These are phyloP conservation scores for Camptogramma bilineatum DNA, from an alignment of 2,888 invertebrate genomes.

Conservation along the genomic window DNA sequence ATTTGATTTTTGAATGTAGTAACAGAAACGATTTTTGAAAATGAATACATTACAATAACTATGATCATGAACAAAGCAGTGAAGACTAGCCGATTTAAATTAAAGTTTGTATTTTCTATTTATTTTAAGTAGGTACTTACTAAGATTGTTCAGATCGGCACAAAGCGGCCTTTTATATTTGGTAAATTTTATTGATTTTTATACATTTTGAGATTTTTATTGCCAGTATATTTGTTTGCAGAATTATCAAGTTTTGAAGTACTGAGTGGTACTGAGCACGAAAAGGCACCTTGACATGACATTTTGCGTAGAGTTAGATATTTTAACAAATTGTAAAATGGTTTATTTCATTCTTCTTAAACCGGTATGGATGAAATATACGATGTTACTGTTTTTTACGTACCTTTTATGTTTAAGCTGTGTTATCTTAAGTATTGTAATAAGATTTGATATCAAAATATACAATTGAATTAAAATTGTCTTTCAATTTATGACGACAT, in stretches of 20 bases:
- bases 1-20: conserved; percentile 22
- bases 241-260: conserved; percentile 29
- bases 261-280: conserved; percentile 50
- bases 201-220: conserved; percentile 23
- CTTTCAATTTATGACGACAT: neutral
- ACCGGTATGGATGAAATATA: conserved; percentile 26
- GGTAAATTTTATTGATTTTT: conserved; percentile 6
- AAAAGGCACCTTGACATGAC: conserved; percentile 52
- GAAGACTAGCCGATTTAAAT: neutral
- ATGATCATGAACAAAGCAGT: neutral
- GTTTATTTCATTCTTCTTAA: conserved; percentile 26
- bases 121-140: too few relatives aligned
- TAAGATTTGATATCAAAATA: conserved; percentile 85
- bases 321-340: conserved; percentile 26
- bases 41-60: neutral
- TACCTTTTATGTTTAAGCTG: conserved; percentile 69
- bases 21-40: conserved; percentile 9
- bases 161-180: conserved; percentile 10
- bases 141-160: conserved; percentile 10
- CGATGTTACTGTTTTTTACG: conserved; percentile 43
- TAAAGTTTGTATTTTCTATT: neutral
- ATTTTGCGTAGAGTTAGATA: conserved; percentile 43
- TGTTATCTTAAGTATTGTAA: conserved; percentile 65
- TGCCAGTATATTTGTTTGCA: conserved; percentile 22
- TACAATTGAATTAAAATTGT: conserved; percentile 73